Conservation (phyloP, 2,888 invertebrate genomes). For the Macrosiphum euphorbiae region DNA sequence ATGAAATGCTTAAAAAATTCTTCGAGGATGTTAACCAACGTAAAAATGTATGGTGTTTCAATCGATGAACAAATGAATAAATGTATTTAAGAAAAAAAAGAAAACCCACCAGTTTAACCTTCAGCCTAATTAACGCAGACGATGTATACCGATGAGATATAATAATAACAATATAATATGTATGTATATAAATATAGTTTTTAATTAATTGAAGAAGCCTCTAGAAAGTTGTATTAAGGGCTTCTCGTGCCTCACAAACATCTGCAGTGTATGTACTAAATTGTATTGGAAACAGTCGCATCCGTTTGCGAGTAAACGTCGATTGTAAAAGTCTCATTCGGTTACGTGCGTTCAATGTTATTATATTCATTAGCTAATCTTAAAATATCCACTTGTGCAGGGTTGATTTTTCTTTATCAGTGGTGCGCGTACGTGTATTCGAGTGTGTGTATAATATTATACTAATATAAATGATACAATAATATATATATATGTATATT, state of each 20-base stretch:
- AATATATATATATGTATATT: background rate
- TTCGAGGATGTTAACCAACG: background rate
- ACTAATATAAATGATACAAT: background rate
- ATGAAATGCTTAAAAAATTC: background rate
- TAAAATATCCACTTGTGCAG: background rate
- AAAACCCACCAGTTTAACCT: background rate
- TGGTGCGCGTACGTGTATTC: background rate
- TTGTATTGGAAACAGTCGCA: background rate
- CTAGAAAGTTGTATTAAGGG: constrained; percentile 15
- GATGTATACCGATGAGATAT: background rate
- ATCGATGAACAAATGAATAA: background rate
- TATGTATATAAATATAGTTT: background rate
- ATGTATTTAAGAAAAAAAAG: background rate
- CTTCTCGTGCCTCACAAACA: background rate
- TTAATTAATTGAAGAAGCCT: constrained; percentile 61
- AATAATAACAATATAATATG: background rate
- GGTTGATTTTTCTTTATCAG: background rate
- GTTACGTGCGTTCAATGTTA: background rate
- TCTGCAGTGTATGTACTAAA: background rate
- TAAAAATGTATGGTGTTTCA: background rate
- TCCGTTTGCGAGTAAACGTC: background rate
- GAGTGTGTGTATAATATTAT: background rate
- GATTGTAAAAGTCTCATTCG: background rate
- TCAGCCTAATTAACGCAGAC: background rate
- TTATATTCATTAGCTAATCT: background rate